Base-by-base conservation (phyloP, 2,113 vertebrate genomes). In the Limnothrissa miodon region DNA sequence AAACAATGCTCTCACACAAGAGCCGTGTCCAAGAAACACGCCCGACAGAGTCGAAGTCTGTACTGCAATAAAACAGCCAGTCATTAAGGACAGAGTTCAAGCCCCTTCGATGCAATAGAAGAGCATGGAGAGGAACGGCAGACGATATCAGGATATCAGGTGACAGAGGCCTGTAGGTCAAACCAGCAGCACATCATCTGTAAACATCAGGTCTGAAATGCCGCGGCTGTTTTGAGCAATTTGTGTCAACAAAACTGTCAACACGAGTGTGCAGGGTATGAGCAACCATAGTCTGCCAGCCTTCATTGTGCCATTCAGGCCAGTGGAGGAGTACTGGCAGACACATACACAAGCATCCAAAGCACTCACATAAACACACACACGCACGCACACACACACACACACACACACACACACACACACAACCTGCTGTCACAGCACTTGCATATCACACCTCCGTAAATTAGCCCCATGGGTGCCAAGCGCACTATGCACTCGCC, bases 391-490 rank as follows among this genome's bases (percentile, higher is more conserved):
- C 48, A 53, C 2, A 4, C 59, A 1, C 29, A 36, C 13, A 29
- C 29, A 36, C 29, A 36, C 36, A 33, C 13, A 15, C 5, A 74
- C 36, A 74, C 66, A 36, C 66, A 66, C 17, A 23, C 59, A 74
- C 66, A 70, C 36, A 82, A 78, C 33, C 83, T 83, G 45, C 21
- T 66, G 53, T 23, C 42, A 66, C 48, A 83, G 74, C 85, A 79
- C 83, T 86, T 81, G 86, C 84, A 81, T 86, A 42, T 86, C 85
- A 89, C 88, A 92, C 90, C 91, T 87, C 89, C 87, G 90, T 87
- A 89, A 92, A 93, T 91, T 88, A 91, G 85, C 87, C 83, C 88
- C 84, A 81, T 82, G 87, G 85, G 86, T 85, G 78, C 46, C 56
- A 83, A 36, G 66, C 17, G 29, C 33, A 74, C 66, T 74, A 74